Evolutionary conservation across 2,113 vertebrate genomes (phyloP), one percentile per base, ranked within the genome.

Genomic region (Dipodomys merriami): DNA sequence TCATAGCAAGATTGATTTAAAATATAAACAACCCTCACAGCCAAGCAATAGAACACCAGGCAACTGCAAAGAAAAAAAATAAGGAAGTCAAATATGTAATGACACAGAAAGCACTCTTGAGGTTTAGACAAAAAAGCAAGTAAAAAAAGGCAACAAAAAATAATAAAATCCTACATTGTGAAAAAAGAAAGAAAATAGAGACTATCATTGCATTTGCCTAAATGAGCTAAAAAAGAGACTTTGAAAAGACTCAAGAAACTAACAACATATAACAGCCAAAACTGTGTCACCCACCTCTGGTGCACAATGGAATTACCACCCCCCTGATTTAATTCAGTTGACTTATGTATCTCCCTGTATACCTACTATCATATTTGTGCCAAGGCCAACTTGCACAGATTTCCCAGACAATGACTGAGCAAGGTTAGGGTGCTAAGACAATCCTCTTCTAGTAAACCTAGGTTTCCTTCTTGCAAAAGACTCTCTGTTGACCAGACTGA

Each of bases 161-260:
- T 9, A 60, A 73, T 67, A 69, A 83, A 90, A 90, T 72, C 22
- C 2, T 88, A 64, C 83, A 86, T 53, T 83, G 1, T 25, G 13
- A 30, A 71, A 73, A 87, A 86, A 78, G 30, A 82, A 76, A 22
- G 72, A 85, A 67, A 86, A 65, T 62, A 57, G 33, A 92, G 33
- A 92, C 18, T 81, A 29, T 16, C 25, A 6, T 83, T 62, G n/a
- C 20, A 64, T 86, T 64, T 57, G 15, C 8, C 35, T 67, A 2
- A 16, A 76, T 74, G 19, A 78, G 13, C 33, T 49, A 91, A 81
- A 46, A 39, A 95, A 77, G 20, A 23, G 27, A 78, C 46, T 72
- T 89, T 74, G 82, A 83, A 88, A 89, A 33, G 33, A 76, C 33
- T 92, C 60, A n/a, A 65, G 86, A 69, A 95, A 92, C 65, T 74